Percentiles rank a stretch among this genome's conserved stretches.
These are phyloP conservation scores for Lepeophtheirus nordmannii DNA, from an alignment of 2,888 invertebrate genomes.

Conservation along the genomic window DNA sequence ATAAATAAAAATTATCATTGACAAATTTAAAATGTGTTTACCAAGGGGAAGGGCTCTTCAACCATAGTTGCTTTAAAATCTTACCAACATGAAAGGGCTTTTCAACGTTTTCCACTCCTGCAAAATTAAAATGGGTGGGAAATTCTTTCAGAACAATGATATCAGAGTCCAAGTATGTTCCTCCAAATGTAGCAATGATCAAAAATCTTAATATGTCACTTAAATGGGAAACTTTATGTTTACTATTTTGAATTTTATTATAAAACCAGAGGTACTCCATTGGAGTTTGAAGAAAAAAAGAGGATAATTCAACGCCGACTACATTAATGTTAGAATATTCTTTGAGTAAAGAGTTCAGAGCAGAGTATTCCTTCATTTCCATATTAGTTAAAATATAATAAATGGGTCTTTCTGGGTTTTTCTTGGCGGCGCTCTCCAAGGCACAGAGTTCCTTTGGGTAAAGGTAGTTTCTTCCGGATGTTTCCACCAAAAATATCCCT, in stretches of 20 bases:
- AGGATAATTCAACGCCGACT: neutral
- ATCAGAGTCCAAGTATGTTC: constrained; percentile 3
- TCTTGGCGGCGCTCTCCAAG: neutral
- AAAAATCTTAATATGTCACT: neutral
- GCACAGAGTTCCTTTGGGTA: neutral
- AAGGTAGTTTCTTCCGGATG: neutral
- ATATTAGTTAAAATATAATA: neutral
- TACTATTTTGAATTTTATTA: neutral
- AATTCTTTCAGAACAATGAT: neutral
- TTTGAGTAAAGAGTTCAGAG: neutral
- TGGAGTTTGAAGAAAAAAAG: neutral
- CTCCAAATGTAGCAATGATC: neutral
- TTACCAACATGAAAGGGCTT: neutral
- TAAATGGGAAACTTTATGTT: neutral
- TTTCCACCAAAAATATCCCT: neutral
- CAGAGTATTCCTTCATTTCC: neutral
- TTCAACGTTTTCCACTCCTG: neutral
- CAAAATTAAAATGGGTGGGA: neutral
- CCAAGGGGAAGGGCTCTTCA: neutral
- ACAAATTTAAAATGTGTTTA: neutral
- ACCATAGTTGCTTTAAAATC: neutral
- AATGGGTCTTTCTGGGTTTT: neutral
- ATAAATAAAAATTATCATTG: neutral
- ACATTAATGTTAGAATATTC: neutral
- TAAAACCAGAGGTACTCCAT: neutral